A percentile compares a stretch with the other conserved stretches of the same genome.
phyloP scores from a whole-genome alignment of 1,140 invertebrate species.

The Ephestia elutella region DNA sequence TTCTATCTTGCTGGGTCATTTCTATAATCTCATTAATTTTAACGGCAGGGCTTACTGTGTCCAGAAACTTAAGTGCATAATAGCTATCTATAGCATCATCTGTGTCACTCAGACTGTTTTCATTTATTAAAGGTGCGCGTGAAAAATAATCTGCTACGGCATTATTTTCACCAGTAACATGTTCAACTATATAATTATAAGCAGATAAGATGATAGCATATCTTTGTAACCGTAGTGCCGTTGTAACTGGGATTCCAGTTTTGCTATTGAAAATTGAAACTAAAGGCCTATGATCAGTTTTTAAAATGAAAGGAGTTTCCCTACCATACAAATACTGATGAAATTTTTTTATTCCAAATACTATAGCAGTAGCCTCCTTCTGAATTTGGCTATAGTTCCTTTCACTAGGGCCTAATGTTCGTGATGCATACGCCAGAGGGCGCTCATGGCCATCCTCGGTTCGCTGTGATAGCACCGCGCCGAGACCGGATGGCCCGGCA shows the following conservation, averaged over 20 bases:
- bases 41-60: no score
- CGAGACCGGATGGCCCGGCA: slow-evolving; percentile 64
- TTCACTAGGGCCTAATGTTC: slow-evolving; percentile 17
- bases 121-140: no score
- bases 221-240: slow-evolving; percentile 33
- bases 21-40: no score
- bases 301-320: slow-evolving; percentile 11
- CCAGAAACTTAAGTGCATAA: no score
- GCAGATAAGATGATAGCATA: slow-evolving; percentile 29
- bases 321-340: slow-evolving; percentile 26
- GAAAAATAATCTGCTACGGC: slow-evolving; percentile 29
- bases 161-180: slow-evolving; percentile 15
- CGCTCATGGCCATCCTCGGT: slow-evolving; percentile 23
- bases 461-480: slow-evolving; percentile 61
- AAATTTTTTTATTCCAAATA: slow-evolving; percentile 22
- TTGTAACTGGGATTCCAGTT: slow-evolving; percentile 21
- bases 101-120: no score
- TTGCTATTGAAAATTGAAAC: slow-evolving; percentile 46
- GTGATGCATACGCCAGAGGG: slow-evolving; percentile 17
- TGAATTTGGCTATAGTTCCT: slow-evolving; percentile 23
- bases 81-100: no score
- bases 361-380: slow-evolving; percentile 24
- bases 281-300: slow-evolving; percentile 20
- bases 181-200: slow-evolving; percentile 36
- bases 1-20: no score